Evolutionary conservation across 2,888 invertebrate genomes (phyloP).

Genomic region (Cheilosia variabilis): DNA sequence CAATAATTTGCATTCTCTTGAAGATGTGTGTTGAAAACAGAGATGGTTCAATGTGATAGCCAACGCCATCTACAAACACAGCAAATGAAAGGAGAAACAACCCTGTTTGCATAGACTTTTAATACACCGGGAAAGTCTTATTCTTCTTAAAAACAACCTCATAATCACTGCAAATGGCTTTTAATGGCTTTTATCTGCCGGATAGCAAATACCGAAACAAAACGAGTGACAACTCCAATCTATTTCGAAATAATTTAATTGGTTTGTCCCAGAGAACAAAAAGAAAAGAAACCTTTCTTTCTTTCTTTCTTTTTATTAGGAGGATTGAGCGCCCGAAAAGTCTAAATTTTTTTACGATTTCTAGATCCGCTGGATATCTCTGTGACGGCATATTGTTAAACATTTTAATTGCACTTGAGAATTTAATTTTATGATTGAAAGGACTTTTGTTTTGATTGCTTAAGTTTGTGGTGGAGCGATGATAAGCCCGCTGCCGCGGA

Average conservation of each 20-base stretch:
- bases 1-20: conserved; percentile 3
- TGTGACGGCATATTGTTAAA: conserved; percentile 1
- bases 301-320: neutral
- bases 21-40: neutral
- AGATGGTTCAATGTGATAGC: no score
- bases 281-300: neutral
- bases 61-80: neutral
- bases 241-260: conserved; percentile 12
- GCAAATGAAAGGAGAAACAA: neutral
- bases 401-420: conserved; percentile 12
- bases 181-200: conserved; percentile 2
- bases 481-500: no score
- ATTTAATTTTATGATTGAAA: conserved; percentile 12
- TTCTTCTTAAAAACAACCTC: neutral
- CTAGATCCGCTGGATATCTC: neutral
- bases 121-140: neutral
- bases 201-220: conserved; percentile 2
- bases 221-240: conserved; percentile 5
- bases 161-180: conserved; percentile 9
- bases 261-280: neutral
- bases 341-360: neutral
- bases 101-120: neutral
- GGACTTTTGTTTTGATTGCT: neutral
- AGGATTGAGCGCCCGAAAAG: neutral
- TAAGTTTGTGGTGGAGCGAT: neutral